phyloP scores from a whole-genome alignment of 1,140 invertebrate genomes.

The Campoletis sonorensis region DNA sequence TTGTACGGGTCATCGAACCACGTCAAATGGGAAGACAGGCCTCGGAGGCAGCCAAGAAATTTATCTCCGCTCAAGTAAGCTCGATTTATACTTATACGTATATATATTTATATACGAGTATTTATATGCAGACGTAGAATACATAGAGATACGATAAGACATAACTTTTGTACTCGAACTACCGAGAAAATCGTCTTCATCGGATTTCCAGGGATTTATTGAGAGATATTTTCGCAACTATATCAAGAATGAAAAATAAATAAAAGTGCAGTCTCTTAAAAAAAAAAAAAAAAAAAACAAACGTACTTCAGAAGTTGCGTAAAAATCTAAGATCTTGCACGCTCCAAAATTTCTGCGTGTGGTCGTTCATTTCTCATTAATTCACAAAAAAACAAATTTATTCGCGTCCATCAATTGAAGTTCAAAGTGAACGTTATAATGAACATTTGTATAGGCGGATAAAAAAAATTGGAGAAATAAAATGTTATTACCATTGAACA shows the following conservation, averaged over 20 bases:
- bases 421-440: too few relatives aligned
- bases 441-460: neutral
- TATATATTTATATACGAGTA: constrained; percentile 6
- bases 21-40: constrained; percentile 89
- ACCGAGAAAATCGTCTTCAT: constrained; percentile 10
- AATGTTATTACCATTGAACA: neutral
- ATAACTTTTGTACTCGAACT: neutral
- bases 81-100: constrained; percentile 26
- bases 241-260: neutral
- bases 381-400: neutral
- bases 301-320: neutral
- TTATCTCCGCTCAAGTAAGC: constrained; percentile 84
- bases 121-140: neutral
- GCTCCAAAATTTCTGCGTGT: too few relatives aligned
- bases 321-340: neutral
- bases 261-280: neutral
- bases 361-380: neutral
- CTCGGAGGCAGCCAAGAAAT: constrained; percentile 89
- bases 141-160: neutral
- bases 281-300: too few relatives aligned
- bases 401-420: too few relatives aligned
- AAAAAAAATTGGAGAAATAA: neutral
- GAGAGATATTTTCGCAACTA: neutral
- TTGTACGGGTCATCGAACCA: constrained; percentile 92
- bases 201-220: constrained; percentile 15